A percentile compares a stretch with the other conserved stretches of the same genome.
phyloP scores from a whole-genome alignment of 2,888 invertebrate species.

The Hirtodrosophila alboralis region DNA sequence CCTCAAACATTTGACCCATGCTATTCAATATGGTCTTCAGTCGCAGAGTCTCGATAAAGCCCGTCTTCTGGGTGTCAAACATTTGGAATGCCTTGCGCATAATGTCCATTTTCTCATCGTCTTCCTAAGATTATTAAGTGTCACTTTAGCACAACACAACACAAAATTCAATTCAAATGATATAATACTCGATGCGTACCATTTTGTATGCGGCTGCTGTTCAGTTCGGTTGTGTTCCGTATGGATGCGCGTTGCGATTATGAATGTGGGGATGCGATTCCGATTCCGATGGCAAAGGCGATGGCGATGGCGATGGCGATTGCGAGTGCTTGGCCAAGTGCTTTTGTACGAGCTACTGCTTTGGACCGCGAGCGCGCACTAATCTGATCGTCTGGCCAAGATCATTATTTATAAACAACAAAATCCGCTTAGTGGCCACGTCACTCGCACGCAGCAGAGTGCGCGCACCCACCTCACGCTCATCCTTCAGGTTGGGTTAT shows the following conservation, averaged over 20 bases:
- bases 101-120: constrained; percentile 93
- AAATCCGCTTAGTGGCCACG: constrained; percentile 67
- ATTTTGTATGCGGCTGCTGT: constrained; percentile 26
- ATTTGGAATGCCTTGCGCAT: constrained; percentile 98
- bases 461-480: constrained; percentile 38
- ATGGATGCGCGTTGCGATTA: constrained; percentile 37
- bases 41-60: constrained; percentile 95
- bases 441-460: constrained; percentile 47
- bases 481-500: constrained; percentile 62
- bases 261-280: constrained; percentile 39
- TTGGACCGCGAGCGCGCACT: constrained; percentile 78
- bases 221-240: constrained; percentile 21
- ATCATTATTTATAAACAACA: constrained; percentile 83
- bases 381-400: constrained; percentile 81
- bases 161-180: constrained; percentile 23
- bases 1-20: constrained; percentile 97
- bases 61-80: constrained; percentile 97
- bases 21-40: constrained; percentile 96
- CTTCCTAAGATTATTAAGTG: constrained; percentile 84
- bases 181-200: constrained; percentile 44
- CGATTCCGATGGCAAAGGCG: constrained; percentile 22
- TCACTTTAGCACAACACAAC: background rate
- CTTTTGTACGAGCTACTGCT: constrained; percentile 56
- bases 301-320: constrained; percentile 41
- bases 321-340: constrained; percentile 37